Percentiles rank a stretch among this genome's conserved stretches.
phyloP scores from a whole-genome alignment of 1,140 invertebrate species.

The Solenopsis invicta region DNA sequence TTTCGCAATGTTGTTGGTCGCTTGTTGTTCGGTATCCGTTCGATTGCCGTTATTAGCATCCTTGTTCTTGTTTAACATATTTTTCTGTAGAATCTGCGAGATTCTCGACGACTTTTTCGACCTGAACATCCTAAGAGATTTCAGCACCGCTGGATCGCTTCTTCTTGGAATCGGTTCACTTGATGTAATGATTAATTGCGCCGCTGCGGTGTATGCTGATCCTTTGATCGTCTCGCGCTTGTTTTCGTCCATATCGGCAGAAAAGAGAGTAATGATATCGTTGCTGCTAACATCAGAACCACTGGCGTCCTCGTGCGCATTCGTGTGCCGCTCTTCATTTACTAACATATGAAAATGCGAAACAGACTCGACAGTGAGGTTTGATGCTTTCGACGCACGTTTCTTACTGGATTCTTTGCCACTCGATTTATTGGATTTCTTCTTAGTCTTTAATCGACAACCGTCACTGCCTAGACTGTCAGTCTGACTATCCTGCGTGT shows the following conservation, averaged over 20 bases:
- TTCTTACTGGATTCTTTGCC: constrained; percentile 78
- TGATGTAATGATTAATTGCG: constrained; percentile 81
- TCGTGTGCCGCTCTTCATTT: constrained; percentile 80
- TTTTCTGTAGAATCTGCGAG: constrained; percentile 75
- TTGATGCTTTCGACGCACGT: constrained; percentile 75
- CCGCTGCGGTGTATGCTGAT: constrained; percentile 81
- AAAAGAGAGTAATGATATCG: constrained; percentile 85
- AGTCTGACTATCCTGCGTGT: constrained; percentile 86
- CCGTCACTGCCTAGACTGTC: constrained; percentile 86
- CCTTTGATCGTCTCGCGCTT: constrained; percentile 85
- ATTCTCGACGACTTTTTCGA: constrained; percentile 81
- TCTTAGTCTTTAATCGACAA: constrained; percentile 78
- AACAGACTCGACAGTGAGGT: constrained; percentile 80
- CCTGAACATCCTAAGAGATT: constrained; percentile 88
- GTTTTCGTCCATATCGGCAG: constrained; percentile 85
- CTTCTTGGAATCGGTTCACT: constrained; percentile 76
- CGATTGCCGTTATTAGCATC: constrained; percentile 71
- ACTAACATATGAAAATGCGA: constrained; percentile 85
- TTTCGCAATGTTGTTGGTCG: constrained; percentile 74
- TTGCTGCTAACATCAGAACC: constrained; percentile 84
- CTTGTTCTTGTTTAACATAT: constrained; percentile 80
- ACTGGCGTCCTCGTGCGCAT: constrained; percentile 79
- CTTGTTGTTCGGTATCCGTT: constrained; percentile 67
- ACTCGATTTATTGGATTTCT: constrained; percentile 73
- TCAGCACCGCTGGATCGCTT: constrained; percentile 88